Evolutionary conservation across 1,140 invertebrate species (phyloP).

Genomic region (Drosophila watanabei): DNA sequence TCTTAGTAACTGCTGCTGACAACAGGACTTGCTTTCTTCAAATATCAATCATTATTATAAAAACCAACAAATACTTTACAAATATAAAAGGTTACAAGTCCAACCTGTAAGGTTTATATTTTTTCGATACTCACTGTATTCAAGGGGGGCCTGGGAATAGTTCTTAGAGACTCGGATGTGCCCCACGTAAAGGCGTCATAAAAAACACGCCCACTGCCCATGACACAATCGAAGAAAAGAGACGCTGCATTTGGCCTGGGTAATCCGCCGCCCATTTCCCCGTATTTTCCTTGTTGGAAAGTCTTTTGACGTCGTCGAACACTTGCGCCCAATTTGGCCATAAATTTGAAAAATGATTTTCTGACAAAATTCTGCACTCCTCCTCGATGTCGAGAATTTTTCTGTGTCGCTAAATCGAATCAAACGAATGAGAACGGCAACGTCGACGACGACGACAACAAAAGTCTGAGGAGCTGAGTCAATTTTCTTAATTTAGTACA

Average conservation of each 20-base stretch:
- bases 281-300: conserved; percentile 17
- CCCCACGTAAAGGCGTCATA: conserved; percentile 42
- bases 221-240: conserved; percentile 39
- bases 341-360: conserved; percentile 78
- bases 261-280: conserved; percentile 30
- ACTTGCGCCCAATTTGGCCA: conserved; percentile 79
- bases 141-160: conserved; percentile 28
- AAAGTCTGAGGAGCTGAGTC: conserved; percentile 62
- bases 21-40: too few species aligned
- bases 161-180: conserved; percentile 9
- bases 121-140: conserved; percentile 14
- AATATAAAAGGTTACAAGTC: background rate
- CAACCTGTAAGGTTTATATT: background rate
- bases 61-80: too few species aligned
- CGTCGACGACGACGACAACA: conserved; percentile 49
- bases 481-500: conserved; percentile 77
- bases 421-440: conserved; percentile 43
- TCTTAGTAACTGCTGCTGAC: background rate
- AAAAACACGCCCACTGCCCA: conserved; percentile 39
- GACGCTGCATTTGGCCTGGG: conserved; percentile 15
- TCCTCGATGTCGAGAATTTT: conserved; percentile 28
- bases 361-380: conserved; percentile 48
- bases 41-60: background rate
- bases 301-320: conserved; percentile 58
- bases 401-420: conserved; percentile 63